These are phyloP conservation scores for Agrilus cyanescens DNA, from an alignment of 2,888 invertebrate species.

Conservation along the genomic window DNA sequence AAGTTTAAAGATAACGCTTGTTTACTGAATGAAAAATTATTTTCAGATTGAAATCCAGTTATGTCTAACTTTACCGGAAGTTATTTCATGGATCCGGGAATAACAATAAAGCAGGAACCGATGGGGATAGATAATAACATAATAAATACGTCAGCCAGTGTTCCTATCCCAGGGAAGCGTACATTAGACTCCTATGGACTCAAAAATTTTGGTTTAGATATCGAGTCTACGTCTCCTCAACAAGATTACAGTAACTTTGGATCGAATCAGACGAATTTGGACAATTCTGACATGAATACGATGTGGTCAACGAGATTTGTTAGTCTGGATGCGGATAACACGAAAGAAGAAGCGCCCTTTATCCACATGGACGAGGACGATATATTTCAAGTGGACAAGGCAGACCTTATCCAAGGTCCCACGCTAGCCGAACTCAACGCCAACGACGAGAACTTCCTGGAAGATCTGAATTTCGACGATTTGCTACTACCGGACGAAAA, in stretches of 20 bases:
- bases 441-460: slow-evolving; percentile 70
- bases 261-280: slow-evolving; percentile 22
- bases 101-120: slow-evolving; percentile 52
- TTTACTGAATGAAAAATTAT: not conserved
- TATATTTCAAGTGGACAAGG: slow-evolving; percentile 79
- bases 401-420: slow-evolving; percentile 70
- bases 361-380: slow-evolving; percentile 76
- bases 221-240: slow-evolving; percentile 45
- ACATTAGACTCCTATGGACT: slow-evolving; percentile 34
- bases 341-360: slow-evolving; percentile 46
- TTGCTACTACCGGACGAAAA: slow-evolving; percentile 61
- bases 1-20: not conserved
- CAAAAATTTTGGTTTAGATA: slow-evolving; percentile 43
- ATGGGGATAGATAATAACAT: slow-evolving; percentile 32
- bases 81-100: slow-evolving; percentile 49
- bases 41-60: slow-evolving; percentile 13
- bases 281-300: slow-evolving; percentile 36
- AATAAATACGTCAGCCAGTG: slow-evolving; percentile 43
- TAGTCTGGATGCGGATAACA: slow-evolving; percentile 17
- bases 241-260: slow-evolving; percentile 24
- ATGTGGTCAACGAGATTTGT: slow-evolving; percentile 34
- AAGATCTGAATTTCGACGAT: slow-evolving; percentile 80
- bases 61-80: slow-evolving; percentile 55
- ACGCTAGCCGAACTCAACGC: slow-evolving; percentile 78
- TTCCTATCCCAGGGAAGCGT: slow-evolving; percentile 48